Conservation (phyloP, 2,888 invertebrate genomes). For the Caenorhabditis sulstoni region DNA sequence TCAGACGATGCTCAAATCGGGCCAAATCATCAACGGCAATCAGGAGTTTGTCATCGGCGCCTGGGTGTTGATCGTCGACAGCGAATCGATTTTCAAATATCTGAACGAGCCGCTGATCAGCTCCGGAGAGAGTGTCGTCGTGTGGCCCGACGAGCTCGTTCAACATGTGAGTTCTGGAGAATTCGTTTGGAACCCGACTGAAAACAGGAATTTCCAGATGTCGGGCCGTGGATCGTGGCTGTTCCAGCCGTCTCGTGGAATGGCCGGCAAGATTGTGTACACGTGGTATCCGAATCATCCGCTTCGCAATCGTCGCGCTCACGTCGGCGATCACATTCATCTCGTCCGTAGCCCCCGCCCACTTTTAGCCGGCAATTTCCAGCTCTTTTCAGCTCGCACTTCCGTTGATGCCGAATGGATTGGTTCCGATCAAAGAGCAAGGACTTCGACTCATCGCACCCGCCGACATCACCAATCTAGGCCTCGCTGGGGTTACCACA, state of each 20-base stretch:
- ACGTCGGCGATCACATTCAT: slow-evolving; percentile 87
- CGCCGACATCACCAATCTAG: background rate
- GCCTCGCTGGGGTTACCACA: background rate
- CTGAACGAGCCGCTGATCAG: slow-evolving; percentile 77
- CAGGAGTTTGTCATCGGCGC: slow-evolving; percentile 48
- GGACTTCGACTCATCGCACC: slow-evolving; percentile 38
- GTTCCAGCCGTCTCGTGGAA: slow-evolving; percentile 59
- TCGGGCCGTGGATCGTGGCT: slow-evolving; percentile 56
- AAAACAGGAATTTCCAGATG: slow-evolving; percentile 48
- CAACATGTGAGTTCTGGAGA: slow-evolving; percentile 53
- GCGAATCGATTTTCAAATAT: slow-evolving; percentile 68
- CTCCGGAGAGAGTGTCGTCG: slow-evolving; percentile 83
- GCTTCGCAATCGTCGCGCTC: slow-evolving; percentile 90
- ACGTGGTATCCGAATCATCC: slow-evolving; percentile 94
- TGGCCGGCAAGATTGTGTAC: slow-evolving; percentile 65
- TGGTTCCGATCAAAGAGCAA: slow-evolving; percentile 65
- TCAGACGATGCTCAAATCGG: slow-evolving; percentile 29
- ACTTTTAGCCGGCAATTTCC: too few relatives aligned
- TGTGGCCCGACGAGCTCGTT: slow-evolving; percentile 92
- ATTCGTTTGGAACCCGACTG: background rate
- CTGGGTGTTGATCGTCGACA: slow-evolving; percentile 52
- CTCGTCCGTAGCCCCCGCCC: slow-evolving; percentile 42
- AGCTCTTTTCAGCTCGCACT: slow-evolving; percentile 63
- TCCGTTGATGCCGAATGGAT: slow-evolving; percentile 61
- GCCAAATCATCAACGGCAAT: slow-evolving; percentile 31